Percentiles rank a stretch among this genome's conserved stretches.
Evolutionary conservation across 1,140 invertebrate species (phyloP).

Genomic region (Tetragonula clypearis): DNA sequence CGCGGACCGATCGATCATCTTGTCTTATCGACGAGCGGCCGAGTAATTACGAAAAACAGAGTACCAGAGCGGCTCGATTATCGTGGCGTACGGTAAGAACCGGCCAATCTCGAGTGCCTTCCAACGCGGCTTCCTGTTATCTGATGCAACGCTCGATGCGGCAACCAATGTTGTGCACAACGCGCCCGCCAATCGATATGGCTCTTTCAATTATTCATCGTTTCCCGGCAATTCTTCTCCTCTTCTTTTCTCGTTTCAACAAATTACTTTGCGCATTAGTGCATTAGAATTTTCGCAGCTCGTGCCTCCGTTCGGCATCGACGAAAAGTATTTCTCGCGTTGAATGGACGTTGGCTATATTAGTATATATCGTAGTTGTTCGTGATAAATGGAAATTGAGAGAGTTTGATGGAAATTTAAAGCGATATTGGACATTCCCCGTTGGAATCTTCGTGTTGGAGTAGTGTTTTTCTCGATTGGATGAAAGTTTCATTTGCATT

Average conservation of each 20-base stretch:
- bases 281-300: neutral
- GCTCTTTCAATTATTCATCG: constrained; percentile 20
- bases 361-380: too few relatives aligned
- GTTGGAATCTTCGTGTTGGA: neutral
- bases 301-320: neutral
- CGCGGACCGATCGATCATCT: constrained; percentile 51
- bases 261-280: neutral
- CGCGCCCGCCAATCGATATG: neutral
- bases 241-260: neutral
- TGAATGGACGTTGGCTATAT: neutral
- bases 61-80: constrained; percentile 22
- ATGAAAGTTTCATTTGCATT: too few relatives aligned
- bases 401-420: too few relatives aligned
- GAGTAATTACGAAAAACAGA: constrained; percentile 51
- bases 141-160: constrained; percentile 15
- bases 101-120: constrained; percentile 14
- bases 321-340: neutral
- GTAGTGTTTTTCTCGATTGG: too few relatives aligned
- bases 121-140: constrained; percentile 27
- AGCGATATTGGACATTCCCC: neutral
- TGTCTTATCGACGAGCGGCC: constrained; percentile 19
- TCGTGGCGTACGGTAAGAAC: neutral
- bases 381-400: too few relatives aligned
- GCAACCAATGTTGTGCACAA: constrained; percentile 27
- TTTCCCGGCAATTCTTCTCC: neutral